Evolutionary conservation across 2,888 invertebrate species (phyloP).

Genomic region (Hyposoter didymator): DNA sequence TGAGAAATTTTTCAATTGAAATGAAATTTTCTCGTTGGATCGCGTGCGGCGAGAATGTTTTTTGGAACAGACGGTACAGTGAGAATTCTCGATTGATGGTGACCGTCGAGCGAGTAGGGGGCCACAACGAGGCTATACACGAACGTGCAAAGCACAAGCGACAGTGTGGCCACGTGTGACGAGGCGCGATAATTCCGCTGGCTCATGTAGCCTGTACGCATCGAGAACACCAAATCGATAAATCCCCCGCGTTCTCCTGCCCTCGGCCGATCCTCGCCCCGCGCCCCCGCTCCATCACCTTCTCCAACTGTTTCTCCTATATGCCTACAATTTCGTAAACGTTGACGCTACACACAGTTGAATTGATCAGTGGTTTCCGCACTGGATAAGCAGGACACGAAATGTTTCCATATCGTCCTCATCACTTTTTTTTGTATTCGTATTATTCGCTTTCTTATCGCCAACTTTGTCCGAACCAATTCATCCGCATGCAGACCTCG

Average conservation of each 20-base stretch:
- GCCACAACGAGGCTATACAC: conserved; percentile 14
- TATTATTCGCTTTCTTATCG: not conserved
- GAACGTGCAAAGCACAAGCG: conserved; percentile 54
- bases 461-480: not conserved
- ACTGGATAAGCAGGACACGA: not conserved
- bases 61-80: not conserved
- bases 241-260: conserved; percentile 15
- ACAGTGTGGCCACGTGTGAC: conserved; percentile 66
- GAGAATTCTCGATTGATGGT: conserved; percentile 14
- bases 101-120: conserved; percentile 20
- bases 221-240: conserved; percentile 59
- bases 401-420: not conserved
- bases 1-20: not conserved
- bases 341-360: not conserved
- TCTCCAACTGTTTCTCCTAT: not conserved
- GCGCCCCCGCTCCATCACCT: not conserved
- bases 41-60: not conserved
- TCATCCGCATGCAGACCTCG: not conserved
- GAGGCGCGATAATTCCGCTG: conserved; percentile 67
- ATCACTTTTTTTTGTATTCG: not conserved
- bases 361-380: not conserved
- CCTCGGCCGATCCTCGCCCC: not conserved
- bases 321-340: conserved; percentile 11
- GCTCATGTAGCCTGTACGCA: conserved; percentile 60
- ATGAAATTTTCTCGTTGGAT: not conserved